Base-by-base conservation (phyloP, 2,888 invertebrate genomes). In the Notodonta ziczac region DNA sequence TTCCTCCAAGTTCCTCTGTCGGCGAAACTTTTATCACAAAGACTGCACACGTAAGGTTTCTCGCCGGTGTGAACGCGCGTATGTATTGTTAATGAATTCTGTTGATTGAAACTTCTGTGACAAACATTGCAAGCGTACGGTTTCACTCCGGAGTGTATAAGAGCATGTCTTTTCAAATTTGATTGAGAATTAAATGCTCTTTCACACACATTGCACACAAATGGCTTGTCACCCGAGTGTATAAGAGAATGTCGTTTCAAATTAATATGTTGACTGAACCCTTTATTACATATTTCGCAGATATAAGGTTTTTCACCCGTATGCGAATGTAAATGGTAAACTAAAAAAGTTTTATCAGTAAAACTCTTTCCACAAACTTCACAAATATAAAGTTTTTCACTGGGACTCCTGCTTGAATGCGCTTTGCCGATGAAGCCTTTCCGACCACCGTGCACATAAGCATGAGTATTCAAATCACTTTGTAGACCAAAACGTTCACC, bases 151-250 rank as follows among this genome's bases (percentile, higher is more conserved):
- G 51, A 0, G 57, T 52, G 51, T 57, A 57, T 6, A 6, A 13
- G 4, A 40, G 32, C 32, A 8, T 53, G 53, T 13, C 35, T 32
- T 7, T 51, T 48, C 12, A 44, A 56, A 56, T 56, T 14, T 24
- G 8, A 4, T 16, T 14, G 12, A 9, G 9, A 9, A 13, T 35
- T 24, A 44, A 63, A 63, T 4, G 39, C 53, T 39, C 60, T 63
- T 16, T 32, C 57, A 42, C 63, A 53, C 9, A 53, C n/a, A 8
- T 53, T 32, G n/a, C 53, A 53, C 4, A 53, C n/a, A n/a, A 5
- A 35, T 0, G 53, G 53, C n/a, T 24, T 53, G 7, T 35, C 53
- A n/a, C 39, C 39, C 3, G 53, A 35, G 35, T 53, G 53, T 13
- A 39, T 13, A 1, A 13, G 5, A 12, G 13, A 5, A 6, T 35